Percentiles rank a stretch among this genome's conserved stretches.
Conservation (phyloP, 2,888 invertebrate genomes). For the Leptinotarsa juncta region DNA sequence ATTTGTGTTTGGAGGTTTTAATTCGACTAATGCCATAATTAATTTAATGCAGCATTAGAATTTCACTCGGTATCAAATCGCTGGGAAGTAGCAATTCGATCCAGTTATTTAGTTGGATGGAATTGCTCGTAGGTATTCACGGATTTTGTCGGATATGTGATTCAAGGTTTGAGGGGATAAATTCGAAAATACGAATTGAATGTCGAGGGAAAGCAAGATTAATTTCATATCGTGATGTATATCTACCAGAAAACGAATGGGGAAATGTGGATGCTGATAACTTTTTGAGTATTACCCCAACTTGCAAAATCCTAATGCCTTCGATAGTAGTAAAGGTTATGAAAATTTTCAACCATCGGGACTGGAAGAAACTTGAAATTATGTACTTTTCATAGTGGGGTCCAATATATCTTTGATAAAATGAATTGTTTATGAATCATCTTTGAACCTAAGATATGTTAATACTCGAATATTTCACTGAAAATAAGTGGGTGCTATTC, state of each 20-base stretch:
- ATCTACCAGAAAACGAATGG: neutral
- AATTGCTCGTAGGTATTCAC: slow-evolving; percentile 11
- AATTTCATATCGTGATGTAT: slow-evolving; percentile 1
- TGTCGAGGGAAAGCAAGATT: neutral
- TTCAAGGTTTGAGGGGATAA: slow-evolving; percentile 12
- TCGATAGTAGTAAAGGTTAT: too few relatives aligned
- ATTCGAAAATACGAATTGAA: slow-evolving; percentile 7
- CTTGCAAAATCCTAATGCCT: too few relatives aligned
- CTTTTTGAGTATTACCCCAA: too few relatives aligned
- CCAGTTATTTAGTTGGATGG: slow-evolving; percentile 16
- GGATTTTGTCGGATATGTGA: slow-evolving; percentile 9
- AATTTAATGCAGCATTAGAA: slow-evolving; percentile 13
- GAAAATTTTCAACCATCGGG: too few relatives aligned
- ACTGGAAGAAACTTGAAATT: too few relatives aligned
- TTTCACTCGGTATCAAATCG: slow-evolving; percentile 14
- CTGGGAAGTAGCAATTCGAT: slow-evolving; percentile 15
- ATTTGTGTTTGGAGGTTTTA: slow-evolving; percentile 16
- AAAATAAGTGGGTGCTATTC: too few relatives aligned
- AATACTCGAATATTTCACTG: too few relatives aligned
- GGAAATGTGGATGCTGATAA: neutral
- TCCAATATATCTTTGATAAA: too few relatives aligned
- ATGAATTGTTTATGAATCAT: too few relatives aligned
- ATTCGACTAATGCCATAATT: slow-evolving; percentile 11
- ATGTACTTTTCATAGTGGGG: too few relatives aligned
- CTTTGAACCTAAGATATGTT: too few relatives aligned